phyloP scores from a whole-genome alignment of 2,888 invertebrate genomes.

The Callinectes sapidus region DNA sequence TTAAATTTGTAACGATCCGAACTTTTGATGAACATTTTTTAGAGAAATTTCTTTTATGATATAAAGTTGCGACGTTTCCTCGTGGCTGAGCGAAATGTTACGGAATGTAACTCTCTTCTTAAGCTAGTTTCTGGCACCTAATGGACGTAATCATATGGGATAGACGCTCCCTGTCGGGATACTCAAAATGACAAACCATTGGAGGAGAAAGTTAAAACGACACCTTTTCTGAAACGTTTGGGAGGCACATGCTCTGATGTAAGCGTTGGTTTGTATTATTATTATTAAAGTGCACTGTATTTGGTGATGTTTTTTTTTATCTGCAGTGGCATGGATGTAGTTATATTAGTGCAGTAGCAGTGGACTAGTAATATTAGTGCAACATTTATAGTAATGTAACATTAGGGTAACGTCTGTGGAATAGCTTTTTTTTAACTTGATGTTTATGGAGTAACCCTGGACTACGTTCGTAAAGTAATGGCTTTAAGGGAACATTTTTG shows the following conservation, averaged over 20 bases:
- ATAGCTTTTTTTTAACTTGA: too few relatives aligned
- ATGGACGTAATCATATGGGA: constrained; percentile 12
- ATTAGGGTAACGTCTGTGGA: neutral
- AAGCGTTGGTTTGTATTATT: neutral
- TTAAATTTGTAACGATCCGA: neutral
- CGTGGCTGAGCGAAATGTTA: neutral
- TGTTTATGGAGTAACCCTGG: neutral
- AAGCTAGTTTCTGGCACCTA: neutral
- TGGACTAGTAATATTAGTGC: neutral
- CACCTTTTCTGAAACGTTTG: neutral
- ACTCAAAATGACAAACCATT: neutral
- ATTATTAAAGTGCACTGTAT: neutral
- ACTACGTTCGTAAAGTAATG: neutral
- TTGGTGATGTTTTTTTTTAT: neutral
- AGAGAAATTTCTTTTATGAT: neutral
- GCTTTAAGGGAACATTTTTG: neutral
- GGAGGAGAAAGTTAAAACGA: neutral
- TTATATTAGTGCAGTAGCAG: neutral
- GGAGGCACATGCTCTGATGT: neutral
- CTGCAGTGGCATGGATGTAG: neutral
- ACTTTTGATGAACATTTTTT: neutral
- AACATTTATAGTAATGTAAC: neutral
- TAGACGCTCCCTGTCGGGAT: neutral
- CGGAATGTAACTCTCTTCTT: neutral
- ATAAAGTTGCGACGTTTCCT: neutral